A percentile compares a stretch with the other conserved stretches of the same genome.
phyloP scores from a whole-genome alignment of 2,888 invertebrate genomes.

The Prostheceraeus crozeri region DNA sequence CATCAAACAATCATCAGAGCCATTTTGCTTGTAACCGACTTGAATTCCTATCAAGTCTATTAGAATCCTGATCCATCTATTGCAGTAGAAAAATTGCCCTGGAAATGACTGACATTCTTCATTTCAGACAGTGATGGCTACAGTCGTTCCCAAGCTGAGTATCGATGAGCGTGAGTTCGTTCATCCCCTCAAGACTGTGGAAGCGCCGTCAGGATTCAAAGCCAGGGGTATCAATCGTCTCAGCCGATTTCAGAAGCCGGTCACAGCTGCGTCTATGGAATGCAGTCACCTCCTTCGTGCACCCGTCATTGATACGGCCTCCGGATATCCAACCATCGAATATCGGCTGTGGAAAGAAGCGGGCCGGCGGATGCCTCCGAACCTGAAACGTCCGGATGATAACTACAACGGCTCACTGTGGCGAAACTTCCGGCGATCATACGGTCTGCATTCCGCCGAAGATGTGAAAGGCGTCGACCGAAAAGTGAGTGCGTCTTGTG shows the following conservation, averaged over 20 bases:
- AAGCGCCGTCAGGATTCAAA: slow-evolving; percentile 49
- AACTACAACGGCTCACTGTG: slow-evolving; percentile 54
- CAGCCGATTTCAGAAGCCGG: slow-evolving; percentile 44
- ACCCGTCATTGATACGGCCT: slow-evolving; percentile 40
- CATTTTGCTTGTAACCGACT: too few species aligned
- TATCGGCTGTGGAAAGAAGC: slow-evolving; percentile 54
- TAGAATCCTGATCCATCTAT: too few species aligned
- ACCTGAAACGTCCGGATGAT: slow-evolving; percentile 47
- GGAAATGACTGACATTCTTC: too few species aligned
- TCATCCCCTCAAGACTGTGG: slow-evolving; percentile 41
- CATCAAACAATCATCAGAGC: too few species aligned
- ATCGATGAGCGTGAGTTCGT: slow-evolving; percentile 52
- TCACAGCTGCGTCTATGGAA: slow-evolving; percentile 49
- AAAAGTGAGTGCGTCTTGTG: slow-evolving; percentile 47
- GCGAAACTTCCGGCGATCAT: slow-evolving; percentile 52
- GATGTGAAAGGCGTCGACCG: slow-evolving; percentile 46
- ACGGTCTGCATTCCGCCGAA: slow-evolving; percentile 46
- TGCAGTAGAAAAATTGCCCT: too few species aligned
- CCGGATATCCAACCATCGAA: slow-evolving; percentile 43
- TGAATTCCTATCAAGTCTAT: too few species aligned
- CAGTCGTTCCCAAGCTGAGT: too few species aligned
- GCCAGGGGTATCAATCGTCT: slow-evolving; percentile 48
- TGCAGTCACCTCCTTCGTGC: slow-evolving; percentile 50
- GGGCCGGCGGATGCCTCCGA: slow-evolving; percentile 50
- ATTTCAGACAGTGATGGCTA: too few species aligned